Base-by-base conservation (phyloP, 2,888 invertebrate species). In the Drosophila silvestris region DNA sequence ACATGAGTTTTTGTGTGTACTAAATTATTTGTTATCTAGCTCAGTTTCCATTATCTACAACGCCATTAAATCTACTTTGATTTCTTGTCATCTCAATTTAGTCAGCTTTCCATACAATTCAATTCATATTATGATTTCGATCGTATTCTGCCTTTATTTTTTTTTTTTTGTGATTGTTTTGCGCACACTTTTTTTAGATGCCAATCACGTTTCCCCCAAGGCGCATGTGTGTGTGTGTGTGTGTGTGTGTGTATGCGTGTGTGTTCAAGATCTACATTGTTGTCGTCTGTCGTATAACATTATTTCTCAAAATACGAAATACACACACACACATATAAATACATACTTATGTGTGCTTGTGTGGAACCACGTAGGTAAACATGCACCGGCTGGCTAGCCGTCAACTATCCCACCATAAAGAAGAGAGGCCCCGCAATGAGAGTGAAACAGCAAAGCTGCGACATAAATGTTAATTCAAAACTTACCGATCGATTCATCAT, bases 401-500 rank as follows among this genome's bases (percentile, higher is more conserved):
- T 66, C 87, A 74, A 82, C 69, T 68, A 61, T n/a, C 60, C 61
- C 63, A 35, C 47, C 57, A 66, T 67, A 30, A 74, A 52, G 50
- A 62, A 53, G 66, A 57, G 66, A 59, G 53, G 41, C 37, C 19
- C 16, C 26, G 51, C 28, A 47, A 47, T 37, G 50, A 72, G 58
- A 53, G 57, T 52, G 28, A 12, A 66, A 62, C 35, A 58, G 41
- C 30, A 53, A 26, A 73, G 52, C 39, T 39, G 28, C 52, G 76
- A 50, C 41, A 61, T 68, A 51, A 56, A 79, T 74, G 60, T 62
- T 66, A 58, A 70, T 73, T 59, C 26, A 60, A 61, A 59, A 89
- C 92, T 92, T 79, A 94, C 93, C 96, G 77, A 96, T 96, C 90
- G 95, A 95, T 93, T 96, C 95, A 92, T 96, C 96, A 92, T 95